phyloP scores from a whole-genome alignment of 2,888 invertebrate genomes.

The Melieria omissa region DNA sequence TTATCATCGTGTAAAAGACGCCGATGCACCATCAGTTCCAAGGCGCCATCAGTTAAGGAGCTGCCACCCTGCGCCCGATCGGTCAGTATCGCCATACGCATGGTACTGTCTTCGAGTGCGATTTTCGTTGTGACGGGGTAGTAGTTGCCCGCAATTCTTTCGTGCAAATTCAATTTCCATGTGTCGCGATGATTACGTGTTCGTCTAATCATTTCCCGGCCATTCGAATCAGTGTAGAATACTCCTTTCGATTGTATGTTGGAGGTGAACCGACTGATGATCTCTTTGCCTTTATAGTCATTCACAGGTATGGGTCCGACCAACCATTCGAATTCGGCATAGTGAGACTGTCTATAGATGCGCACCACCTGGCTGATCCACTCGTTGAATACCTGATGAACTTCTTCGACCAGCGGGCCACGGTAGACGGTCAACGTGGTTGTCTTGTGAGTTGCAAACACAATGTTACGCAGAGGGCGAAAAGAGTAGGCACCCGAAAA shows the following conservation, averaged over 20 bases:
- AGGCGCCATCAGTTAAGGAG: constrained; percentile 78
- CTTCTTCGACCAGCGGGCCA: constrained; percentile 79
- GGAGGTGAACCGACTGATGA: constrained; percentile 80
- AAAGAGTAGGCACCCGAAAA: constrained; percentile 96
- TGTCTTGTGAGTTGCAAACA: constrained; percentile 38
- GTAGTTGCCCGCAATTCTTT: constrained; percentile 87
- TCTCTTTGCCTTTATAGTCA: constrained; percentile 81
- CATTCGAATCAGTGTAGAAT: constrained; percentile 96
- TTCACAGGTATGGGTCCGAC: constrained; percentile 80
- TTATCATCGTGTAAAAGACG: constrained; percentile 87
- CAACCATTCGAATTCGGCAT: constrained; percentile 80
- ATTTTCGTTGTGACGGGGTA: constrained; percentile 92
- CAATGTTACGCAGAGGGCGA: constrained; percentile 71
- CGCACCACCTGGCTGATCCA: constrained; percentile 82
- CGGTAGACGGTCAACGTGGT: constrained; percentile 52
- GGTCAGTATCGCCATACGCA: constrained; percentile 68
- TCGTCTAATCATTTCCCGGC: constrained; percentile 83
- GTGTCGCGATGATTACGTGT: constrained; percentile 76
- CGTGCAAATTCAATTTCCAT: constrained; percentile 76
- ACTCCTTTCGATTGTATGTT: constrained; percentile 72
- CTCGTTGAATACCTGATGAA: constrained; percentile 69
- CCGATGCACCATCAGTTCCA: constrained; percentile 89
- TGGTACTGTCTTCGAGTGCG: constrained; percentile 71
- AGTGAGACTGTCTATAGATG: constrained; percentile 72
- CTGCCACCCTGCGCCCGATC: constrained; percentile 87